These are phyloP conservation scores for Lethenteron reissneri DNA, from an alignment of 2,113 vertebrate species.

Conservation along the genomic window DNA sequence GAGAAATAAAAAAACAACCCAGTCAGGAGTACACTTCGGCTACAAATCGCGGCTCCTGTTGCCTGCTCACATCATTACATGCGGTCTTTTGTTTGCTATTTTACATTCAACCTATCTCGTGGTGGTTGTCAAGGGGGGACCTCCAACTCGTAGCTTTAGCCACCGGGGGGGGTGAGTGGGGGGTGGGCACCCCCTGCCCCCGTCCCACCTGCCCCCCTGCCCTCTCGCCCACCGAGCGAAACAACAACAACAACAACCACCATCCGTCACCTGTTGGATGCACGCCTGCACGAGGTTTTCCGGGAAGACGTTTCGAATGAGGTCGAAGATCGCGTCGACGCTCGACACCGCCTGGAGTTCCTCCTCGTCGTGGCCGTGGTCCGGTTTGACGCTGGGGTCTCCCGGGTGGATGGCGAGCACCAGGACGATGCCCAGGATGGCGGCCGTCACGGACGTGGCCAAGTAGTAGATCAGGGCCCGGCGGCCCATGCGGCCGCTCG, in stretches of 20 bases:
- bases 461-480: conserved; percentile 51
- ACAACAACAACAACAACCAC: no score
- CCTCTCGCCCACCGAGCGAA: neutral
- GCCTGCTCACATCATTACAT: no score
- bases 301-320: conserved; percentile 44
- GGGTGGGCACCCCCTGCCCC: neutral
- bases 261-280: conserved; percentile 35
- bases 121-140: no score
- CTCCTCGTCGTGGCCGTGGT: neutral
- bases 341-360: conserved; percentile 39
- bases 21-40: no score
- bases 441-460: conserved; percentile 40
- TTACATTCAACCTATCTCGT: no score
- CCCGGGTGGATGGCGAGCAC: conserved; percentile 45
- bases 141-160: no score
- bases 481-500: conserved; percentile 43
- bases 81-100: no score
- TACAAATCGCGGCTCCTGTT: no score
- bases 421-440: conserved; percentile 38
- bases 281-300: conserved; percentile 49
- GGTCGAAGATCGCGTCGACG: conserved; percentile 46
- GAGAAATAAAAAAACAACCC: neutral
- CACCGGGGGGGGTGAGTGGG: neutral
- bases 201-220: neutral
- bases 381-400: conserved; percentile 31